Evolutionary conservation across 2,888 invertebrate genomes (phyloP), one percentile per base, ranked within the genome.

Genomic region (Parelbella ahira): DNA sequence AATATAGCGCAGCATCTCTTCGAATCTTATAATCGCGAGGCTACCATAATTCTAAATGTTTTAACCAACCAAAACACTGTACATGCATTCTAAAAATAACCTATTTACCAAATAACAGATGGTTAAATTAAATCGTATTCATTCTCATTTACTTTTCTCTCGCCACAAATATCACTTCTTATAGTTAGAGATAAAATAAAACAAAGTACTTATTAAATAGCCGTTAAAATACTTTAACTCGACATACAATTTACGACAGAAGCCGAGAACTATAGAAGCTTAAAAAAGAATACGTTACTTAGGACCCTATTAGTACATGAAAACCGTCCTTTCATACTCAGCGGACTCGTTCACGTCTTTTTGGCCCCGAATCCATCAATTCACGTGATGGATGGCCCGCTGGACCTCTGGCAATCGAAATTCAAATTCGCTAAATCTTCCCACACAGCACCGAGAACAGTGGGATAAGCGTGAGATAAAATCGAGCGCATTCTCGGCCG

Each of bases 371-470:
- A 83, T 86, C 80, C 86, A 87, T 87, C 86, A 87, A 86, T 87
- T 84, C 81, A 68, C 57, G 64, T 84, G 86, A 87, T 84, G 86
- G 84, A 86, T 86, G 86, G 73, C 71, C 71, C 79, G 63, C 68
- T 69, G 73, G 68, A 64, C 60, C 54, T 64, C 68, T 63, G 68
- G 75, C 79, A 75, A 83, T 84, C 83, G 80, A 81, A 82, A 83
- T 83, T 86, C 82, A 86, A 87, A 87, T 87, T 86, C 81, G 86
- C 86, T 82, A 86, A 86, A 83, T 82, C 84, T 86, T 86, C 86
- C 82, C 86, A 86, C 82, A 84, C 76, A 60, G 72, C 67, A 66
- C 67, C 72, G 77, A 76, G 75, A 82, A 83, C 80, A 72, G 24
- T 30, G n/a, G 9, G 78, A 77, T 76, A 20, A 28, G 27, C 37